Percentiles rank a stretch among this genome's conserved stretches.
Evolutionary conservation across 2,797 vertebrate species (phyloP).

Genomic region (Phalloptychus januarius): DNA sequence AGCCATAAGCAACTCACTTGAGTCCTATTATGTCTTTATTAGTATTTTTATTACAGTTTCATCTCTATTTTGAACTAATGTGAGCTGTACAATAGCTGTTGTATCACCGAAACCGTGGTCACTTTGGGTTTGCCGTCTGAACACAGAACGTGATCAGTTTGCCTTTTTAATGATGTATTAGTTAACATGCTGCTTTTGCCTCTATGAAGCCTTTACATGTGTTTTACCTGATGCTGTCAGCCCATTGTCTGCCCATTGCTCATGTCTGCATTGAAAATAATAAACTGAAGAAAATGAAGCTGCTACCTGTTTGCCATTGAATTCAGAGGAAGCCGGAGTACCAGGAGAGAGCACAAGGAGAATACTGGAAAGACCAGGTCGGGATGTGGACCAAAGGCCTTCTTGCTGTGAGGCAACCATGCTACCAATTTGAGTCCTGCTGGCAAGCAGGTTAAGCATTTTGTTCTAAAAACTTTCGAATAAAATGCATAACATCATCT

Average conservation of each 20-base stretch:
- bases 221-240: constrained; percentile 49
- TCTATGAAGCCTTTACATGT: constrained; percentile 59
- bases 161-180: constrained; percentile 55
- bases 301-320: constrained; percentile 21
- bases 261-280: constrained; percentile 19
- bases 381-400: too few species aligned
- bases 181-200: constrained; percentile 66
- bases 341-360: too few species aligned
- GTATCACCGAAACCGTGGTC: constrained; percentile 40
- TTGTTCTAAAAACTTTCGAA: too few species aligned
- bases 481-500: too few species aligned
- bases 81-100: constrained; percentile 44
- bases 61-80: constrained; percentile 39
- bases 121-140: constrained; percentile 27
- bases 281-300: neutral
- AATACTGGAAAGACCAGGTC: too few species aligned
- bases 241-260: constrained; percentile 32
- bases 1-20: constrained; percentile 61
- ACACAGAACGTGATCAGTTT: constrained; percentile 42
- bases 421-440: too few species aligned
- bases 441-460: too few species aligned
- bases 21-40: constrained; percentile 36
- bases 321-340: neutral
- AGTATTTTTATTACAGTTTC: constrained; percentile 44
- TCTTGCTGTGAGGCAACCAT: too few species aligned